phyloP scores from a whole-genome alignment of 2,113 vertebrate genomes.

The Haemorhous mexicanus region DNA sequence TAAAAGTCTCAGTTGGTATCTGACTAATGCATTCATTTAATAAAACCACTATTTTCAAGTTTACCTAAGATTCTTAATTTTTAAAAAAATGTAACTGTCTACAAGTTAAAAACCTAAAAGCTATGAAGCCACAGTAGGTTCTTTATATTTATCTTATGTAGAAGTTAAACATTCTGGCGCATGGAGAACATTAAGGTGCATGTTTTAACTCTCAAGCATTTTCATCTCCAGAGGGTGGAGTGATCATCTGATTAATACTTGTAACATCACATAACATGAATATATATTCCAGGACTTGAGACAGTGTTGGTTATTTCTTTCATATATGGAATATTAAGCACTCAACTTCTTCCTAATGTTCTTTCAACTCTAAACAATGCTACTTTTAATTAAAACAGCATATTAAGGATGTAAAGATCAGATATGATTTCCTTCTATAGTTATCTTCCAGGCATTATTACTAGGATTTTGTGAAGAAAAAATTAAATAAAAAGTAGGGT shows the following conservation, averaged over 20 bases:
- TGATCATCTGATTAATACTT: background rate
- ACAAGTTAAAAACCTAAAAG: background rate
- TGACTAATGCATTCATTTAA: background rate
- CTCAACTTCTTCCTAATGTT: background rate
- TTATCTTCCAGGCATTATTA: slow-evolving; percentile 24
- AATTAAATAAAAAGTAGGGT: slow-evolving; percentile 22
- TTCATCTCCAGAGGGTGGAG: background rate
- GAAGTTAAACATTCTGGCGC: background rate
- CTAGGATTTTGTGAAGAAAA: background rate
- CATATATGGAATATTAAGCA: background rate
- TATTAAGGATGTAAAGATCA: slow-evolving; percentile 9
- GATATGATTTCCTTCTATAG: background rate
- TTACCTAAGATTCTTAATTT: background rate
- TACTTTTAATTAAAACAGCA: slow-evolving; percentile 47
- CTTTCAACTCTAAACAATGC: background rate
- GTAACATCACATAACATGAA: background rate
- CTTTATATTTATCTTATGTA: background rate
- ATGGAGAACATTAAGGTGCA: background rate
- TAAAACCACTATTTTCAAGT: background rate
- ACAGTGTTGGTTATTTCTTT: background rate
- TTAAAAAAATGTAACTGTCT: background rate
- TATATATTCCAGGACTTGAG: background rate
- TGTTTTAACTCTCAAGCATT: background rate
- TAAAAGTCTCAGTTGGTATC: background rate
- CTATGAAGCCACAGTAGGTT: background rate